Percentiles rank a stretch among this genome's conserved stretches.
These are phyloP conservation scores for Falco novaeseelandiae DNA, from an alignment of 2,797 vertebrate genomes.

Conservation along the genomic window DNA sequence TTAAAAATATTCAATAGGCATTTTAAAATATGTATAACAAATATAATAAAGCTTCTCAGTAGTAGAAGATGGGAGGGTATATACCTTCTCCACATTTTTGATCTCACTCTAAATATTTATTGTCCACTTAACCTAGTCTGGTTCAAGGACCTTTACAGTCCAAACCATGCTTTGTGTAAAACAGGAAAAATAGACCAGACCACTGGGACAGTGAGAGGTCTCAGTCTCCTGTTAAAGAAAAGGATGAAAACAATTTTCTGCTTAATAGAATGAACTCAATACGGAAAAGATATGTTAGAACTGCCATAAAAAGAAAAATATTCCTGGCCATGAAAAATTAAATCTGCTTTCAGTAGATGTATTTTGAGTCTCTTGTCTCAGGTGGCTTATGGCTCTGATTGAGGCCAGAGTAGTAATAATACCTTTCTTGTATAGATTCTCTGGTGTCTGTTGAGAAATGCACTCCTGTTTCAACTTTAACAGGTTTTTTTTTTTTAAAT, in stretches of 20 bases:
- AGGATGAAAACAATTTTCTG: not conserved
- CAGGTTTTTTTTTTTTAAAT: not conserved
- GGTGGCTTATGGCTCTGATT: not conserved
- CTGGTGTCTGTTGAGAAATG: not conserved
- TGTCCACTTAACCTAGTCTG: not conserved
- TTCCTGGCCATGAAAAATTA: not conserved
- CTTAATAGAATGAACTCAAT: not conserved
- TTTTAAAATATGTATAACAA: not conserved
- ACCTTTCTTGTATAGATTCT: not conserved
- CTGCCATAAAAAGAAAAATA: not conserved
- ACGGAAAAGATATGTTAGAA: not conserved
- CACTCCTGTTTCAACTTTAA: not conserved
- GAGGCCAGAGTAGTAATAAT: not conserved
- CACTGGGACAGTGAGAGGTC: not conserved
- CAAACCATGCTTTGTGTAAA: not conserved
- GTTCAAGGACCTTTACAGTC: not conserved
- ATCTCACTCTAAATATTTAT: not conserved
- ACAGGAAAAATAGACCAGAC: not conserved
- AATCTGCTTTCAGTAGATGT: not conserved
- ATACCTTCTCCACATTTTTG: not conserved
- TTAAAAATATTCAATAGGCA: not conserved
- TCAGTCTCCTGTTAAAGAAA: not conserved
- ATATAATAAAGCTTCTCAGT: not conserved
- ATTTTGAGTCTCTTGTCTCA: not conserved
- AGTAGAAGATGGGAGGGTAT: not conserved